Conservation (phyloP, 2,888 invertebrate genomes). For the Conchocele bisecta region DNA sequence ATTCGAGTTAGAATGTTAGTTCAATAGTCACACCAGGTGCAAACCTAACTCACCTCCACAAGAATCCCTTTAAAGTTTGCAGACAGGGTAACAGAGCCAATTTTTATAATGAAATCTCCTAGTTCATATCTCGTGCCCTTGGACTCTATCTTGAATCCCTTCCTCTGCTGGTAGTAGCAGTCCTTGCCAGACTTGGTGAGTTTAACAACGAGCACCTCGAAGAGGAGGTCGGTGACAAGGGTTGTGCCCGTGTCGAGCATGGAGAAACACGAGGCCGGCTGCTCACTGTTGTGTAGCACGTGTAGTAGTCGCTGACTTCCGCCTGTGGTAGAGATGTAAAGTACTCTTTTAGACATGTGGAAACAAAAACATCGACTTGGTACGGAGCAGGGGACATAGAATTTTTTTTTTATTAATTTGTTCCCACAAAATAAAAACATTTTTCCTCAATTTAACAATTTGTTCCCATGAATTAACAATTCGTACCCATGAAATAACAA, state of each 20-base stretch:
- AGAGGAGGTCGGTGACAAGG: conserved; percentile 94
- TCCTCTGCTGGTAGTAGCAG: conserved; percentile 92
- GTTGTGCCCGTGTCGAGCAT: conserved; percentile 93
- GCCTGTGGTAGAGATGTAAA: conserved; percentile 29
- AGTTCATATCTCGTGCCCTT: conserved; percentile 87
- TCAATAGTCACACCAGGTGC: no score
- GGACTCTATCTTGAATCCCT: conserved; percentile 88
- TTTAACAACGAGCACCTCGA: conserved; percentile 95
- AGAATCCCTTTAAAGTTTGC: conserved; percentile 94
- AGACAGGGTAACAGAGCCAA: conserved; percentile 96
- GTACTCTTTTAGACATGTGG: no score
- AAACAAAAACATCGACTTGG: no score
- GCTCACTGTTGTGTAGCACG: conserved; percentile 97
- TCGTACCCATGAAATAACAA: no score
- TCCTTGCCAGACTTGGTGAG: conserved; percentile 85
- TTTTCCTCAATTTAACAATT: no score
- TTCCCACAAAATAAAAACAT: no score
- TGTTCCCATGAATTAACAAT: no score
- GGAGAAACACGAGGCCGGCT: conserved; percentile 96
- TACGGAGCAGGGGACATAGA: no score
- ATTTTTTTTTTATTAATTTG: no score
- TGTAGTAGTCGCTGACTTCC: conserved; percentile 92
- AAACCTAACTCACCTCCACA: conserved; percentile 88
- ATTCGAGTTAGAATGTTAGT: no score
- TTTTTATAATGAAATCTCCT: conserved; percentile 96